These are phyloP conservation scores for Oithona nana DNA, from an alignment of 2,888 invertebrate species.

Conservation along the genomic window DNA sequence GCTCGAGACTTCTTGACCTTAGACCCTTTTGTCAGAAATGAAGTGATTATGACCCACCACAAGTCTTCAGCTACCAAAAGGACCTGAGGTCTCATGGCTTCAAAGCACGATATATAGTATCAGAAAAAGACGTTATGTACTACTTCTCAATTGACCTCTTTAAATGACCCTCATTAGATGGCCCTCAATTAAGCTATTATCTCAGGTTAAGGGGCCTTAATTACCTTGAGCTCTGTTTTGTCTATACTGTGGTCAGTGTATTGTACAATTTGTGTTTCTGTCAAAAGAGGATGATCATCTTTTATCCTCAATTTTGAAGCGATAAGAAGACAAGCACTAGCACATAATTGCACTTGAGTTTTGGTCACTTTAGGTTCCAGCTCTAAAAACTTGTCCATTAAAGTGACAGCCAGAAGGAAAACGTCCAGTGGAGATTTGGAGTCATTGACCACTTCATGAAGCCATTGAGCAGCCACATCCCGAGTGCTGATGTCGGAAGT, in stretches of 20 bases:
- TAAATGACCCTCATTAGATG: too few relatives aligned
- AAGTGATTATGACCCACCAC: background rate
- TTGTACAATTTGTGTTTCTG: background rate
- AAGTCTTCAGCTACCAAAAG: too few relatives aligned
- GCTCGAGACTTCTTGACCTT: background rate
- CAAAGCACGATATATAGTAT: too few relatives aligned
- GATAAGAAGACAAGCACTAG: background rate
- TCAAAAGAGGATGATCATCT: background rate
- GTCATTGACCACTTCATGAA: background rate
- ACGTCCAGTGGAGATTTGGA: background rate
- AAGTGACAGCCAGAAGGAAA: background rate
- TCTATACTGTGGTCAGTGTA: background rate
- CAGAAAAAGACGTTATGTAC: background rate
- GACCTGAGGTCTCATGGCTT: too few relatives aligned
- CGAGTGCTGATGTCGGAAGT: too few relatives aligned
- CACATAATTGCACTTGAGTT: background rate
- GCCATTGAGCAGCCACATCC: background rate
- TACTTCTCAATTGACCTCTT: too few relatives aligned
- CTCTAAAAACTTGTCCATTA: background rate
- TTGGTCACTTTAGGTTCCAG: background rate
- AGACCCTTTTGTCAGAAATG: background rate
- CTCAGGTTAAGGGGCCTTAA: background rate
- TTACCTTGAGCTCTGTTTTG: slow-evolving; percentile 4
- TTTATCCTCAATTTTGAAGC: background rate
- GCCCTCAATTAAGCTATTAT: background rate